Evolutionary conservation across 2,888 invertebrate genomes (phyloP).

Genomic region (Crepidodera aurea): DNA sequence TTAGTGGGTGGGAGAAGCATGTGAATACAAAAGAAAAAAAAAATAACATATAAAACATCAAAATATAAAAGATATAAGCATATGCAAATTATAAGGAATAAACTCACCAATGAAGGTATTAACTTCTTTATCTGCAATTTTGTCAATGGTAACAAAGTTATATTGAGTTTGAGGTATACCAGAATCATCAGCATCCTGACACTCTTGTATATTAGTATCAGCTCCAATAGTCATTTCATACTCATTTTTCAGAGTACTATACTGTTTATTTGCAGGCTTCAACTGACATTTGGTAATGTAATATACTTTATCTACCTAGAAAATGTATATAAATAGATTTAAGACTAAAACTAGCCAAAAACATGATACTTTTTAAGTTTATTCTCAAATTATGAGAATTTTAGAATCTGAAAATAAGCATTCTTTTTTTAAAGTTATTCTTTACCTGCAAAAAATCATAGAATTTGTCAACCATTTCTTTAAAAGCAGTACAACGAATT

Average conservation of each 20-base stretch:
- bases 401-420: background rate
- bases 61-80: too few relatives aligned
- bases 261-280: constrained; percentile 96
- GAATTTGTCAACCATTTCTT: constrained; percentile 86
- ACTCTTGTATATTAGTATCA: constrained; percentile 65
- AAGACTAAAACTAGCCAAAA: too few relatives aligned
- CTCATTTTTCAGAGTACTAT: constrained; percentile 83
- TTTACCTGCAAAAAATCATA: constrained; percentile 85
- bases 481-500: constrained; percentile 91
- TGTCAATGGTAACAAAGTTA: constrained; percentile 78
- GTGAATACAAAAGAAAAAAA: too few relatives aligned
- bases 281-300: constrained; percentile 83
- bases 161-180: constrained; percentile 79
- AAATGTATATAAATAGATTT: constrained; percentile 32
- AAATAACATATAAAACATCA: too few relatives aligned
- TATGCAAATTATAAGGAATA: constrained; percentile 38
- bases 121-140: constrained; percentile 72
- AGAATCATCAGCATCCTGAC: constrained; percentile 62
- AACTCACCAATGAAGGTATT: constrained; percentile 77
- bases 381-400: too few relatives aligned
- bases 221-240: constrained; percentile 91
- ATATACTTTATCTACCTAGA: constrained; percentile 79
- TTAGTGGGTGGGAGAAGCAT: too few relatives aligned
- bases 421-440: background rate
- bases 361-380: too few relatives aligned